phyloP scores from a whole-genome alignment of 2,797 vertebrate genomes.

The Helostoma temminkii region DNA sequence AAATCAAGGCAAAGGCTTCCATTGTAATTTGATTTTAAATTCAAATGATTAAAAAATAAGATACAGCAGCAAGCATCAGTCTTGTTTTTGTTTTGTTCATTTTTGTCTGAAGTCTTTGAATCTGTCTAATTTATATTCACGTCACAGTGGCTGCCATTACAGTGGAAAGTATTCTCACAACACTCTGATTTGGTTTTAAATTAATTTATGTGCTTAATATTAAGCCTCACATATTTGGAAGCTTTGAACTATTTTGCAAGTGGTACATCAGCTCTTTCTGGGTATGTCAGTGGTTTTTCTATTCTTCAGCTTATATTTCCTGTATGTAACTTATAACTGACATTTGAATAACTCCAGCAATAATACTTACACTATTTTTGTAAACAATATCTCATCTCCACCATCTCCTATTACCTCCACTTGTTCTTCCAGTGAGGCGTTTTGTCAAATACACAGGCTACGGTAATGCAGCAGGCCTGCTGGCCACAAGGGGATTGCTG shows the following conservation, averaged over 20 bases:
- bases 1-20: background rate
- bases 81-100: too few relatives aligned
- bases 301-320: background rate
- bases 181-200: background rate
- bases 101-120: too few relatives aligned
- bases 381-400: background rate
- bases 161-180: background rate
- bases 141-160: background rate
- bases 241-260: too few relatives aligned
- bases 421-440: slow-evolving; percentile 77
- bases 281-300: background rate
- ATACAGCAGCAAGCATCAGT: too few relatives aligned
- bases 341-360: too few relatives aligned
- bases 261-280: background rate
- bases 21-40: too few relatives aligned
- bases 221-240: background rate
- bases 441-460: slow-evolving; percentile 90
- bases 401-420: background rate
- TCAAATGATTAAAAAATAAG: too few relatives aligned
- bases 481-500: slow-evolving; percentile 80
- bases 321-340: background rate
- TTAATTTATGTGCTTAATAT: background rate
- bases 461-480: slow-evolving; percentile 87
- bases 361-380: too few relatives aligned
- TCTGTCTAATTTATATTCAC: background rate